Evolutionary conservation across 2,113 vertebrate species (phyloP).

Genomic region (Albula glossodonta): DNA sequence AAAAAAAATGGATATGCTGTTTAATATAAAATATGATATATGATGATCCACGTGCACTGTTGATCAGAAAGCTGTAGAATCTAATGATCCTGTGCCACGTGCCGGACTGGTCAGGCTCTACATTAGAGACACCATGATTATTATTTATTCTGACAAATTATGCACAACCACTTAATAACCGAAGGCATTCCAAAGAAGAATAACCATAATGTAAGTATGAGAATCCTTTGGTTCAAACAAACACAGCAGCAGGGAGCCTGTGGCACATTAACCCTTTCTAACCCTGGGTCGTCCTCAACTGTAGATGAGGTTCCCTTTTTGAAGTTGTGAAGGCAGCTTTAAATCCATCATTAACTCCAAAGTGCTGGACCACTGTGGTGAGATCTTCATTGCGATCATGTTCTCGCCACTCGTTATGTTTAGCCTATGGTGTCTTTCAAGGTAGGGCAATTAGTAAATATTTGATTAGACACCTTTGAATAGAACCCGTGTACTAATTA

Average conservation of each 20-base stretch:
- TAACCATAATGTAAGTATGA: neutral
- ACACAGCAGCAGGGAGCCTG: neutral
- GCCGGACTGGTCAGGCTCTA: neutral
- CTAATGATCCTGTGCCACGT: neutral
- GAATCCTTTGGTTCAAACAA: neutral
- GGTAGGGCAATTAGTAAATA: conserved; percentile 65
- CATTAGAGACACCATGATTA: neutral
- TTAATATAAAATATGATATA: no score
- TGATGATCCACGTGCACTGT: neutral
- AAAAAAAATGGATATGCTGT: no score
- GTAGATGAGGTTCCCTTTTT: neutral
- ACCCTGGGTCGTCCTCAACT: neutral
- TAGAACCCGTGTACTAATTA: neutral
- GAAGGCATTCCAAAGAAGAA: neutral
- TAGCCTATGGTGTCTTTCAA: conserved; percentile 61
- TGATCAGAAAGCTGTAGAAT: neutral
- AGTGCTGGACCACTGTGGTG: neutral
- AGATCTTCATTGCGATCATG: neutral
- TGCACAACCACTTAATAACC: neutral
- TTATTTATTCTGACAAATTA: conserved; percentile 2
- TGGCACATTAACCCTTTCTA: neutral
- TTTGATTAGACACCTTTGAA: conserved; percentile 49
- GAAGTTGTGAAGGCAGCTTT: neutral
- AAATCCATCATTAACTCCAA: neutral
- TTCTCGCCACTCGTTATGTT: conserved; percentile 51